Percentiles rank a stretch among this genome's conserved stretches.
Evolutionary conservation across 2,113 vertebrate genomes (phyloP).

Genomic region (Otocyon megalotis): DNA sequence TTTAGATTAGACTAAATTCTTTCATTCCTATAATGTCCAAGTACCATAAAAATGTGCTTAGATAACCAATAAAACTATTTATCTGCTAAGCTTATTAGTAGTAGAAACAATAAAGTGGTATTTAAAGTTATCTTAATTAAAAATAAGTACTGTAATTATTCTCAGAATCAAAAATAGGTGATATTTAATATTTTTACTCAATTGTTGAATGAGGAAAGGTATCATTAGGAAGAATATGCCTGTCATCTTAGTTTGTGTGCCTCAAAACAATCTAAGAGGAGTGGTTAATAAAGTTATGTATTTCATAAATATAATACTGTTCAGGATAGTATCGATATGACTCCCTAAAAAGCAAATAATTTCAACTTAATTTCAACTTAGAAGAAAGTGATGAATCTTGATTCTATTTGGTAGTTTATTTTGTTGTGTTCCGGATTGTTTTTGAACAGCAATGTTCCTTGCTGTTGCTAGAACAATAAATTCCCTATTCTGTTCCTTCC

Average conservation of each 20-base stretch:
- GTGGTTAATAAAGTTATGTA: background rate
- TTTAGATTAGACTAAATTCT: constrained; percentile 22
- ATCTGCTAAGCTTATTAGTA: background rate
- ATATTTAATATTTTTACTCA: background rate
- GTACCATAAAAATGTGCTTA: constrained; percentile 33
- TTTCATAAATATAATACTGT: background rate
- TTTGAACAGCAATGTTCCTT: background rate
- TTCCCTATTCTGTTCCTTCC: background rate
- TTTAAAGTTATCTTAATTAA: constrained; percentile 39
- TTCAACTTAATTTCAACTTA: background rate
- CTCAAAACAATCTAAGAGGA: background rate
- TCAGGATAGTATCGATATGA: background rate
- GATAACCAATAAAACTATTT: constrained; percentile 15
- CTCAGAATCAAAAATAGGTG: background rate
- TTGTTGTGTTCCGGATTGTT: background rate
- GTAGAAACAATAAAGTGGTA: constrained; percentile 14
- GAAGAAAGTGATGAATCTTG: background rate
- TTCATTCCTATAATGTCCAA: background rate
- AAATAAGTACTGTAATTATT: constrained; percentile 35
- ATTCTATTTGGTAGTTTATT: background rate
- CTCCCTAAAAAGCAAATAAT: background rate
- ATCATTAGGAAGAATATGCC: background rate
- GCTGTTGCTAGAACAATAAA: background rate
- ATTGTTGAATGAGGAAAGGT: background rate
- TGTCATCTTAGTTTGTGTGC: background rate